Evolutionary conservation across 2,797 vertebrate genomes (phyloP).

Genomic region (Cryptoblepharus egeriae): DNA sequence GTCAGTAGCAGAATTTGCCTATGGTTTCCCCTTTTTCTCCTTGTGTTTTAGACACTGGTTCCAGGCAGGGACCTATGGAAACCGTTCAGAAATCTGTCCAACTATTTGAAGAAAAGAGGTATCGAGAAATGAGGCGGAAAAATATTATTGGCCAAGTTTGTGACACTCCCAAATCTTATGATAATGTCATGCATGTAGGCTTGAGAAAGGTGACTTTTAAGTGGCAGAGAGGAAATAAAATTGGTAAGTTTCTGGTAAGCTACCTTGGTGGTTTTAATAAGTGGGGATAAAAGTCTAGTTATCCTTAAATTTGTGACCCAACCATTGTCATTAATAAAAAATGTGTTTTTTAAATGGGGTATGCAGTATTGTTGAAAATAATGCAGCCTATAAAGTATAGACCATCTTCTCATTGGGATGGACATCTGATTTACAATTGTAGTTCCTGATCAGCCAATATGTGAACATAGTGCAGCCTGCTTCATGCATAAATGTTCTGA

Average conservation of each 20-base stretch:
- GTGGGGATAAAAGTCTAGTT: background rate
- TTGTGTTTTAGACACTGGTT: slow-evolving; percentile 80
- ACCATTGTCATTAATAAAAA: background rate
- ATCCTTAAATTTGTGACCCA: background rate
- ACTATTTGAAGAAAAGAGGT: slow-evolving; percentile 91
- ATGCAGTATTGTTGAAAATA: background rate
- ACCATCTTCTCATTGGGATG: too few species aligned
- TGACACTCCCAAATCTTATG: slow-evolving; percentile 95
- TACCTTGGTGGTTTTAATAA: slow-evolving; percentile 15
- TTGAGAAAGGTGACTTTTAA: slow-evolving; percentile 99
- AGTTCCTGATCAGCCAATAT: background rate
- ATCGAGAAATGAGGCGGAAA: slow-evolving; percentile 90
- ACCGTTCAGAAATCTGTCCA: slow-evolving; percentile 90
- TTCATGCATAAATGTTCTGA: background rate
- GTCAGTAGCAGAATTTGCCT: slow-evolving; percentile 19
- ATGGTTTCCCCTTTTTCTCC: slow-evolving; percentile 20
- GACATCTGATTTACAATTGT: background rate
- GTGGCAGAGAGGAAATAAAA: slow-evolving; percentile 99
- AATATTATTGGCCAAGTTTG: slow-evolving; percentile 99
- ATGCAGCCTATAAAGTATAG: background rate
- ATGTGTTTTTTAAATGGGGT: background rate
- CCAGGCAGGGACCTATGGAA: slow-evolving; percentile 91
- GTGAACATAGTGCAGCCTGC: background rate
- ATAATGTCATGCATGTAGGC: slow-evolving; percentile 98
- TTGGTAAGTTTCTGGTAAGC: slow-evolving; percentile 80